Evolutionary conservation across 2,797 vertebrate genomes (phyloP).

Genomic region (Loris lydekkerianus): DNA sequence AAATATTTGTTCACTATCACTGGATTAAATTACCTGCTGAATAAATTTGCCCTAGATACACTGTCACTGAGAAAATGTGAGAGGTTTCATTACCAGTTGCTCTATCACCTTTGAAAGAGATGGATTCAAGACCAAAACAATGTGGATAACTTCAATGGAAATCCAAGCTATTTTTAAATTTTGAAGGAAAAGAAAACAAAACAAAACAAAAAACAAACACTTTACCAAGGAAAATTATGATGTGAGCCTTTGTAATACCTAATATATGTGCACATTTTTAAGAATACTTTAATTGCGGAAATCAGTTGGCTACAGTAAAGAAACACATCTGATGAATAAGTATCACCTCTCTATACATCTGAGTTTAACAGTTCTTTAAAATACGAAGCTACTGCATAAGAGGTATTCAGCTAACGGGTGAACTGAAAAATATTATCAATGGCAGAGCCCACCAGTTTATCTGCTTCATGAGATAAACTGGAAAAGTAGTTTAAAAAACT

Average conservation of each 20-base stretch:
- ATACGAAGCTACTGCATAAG: neutral
- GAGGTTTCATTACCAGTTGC: neutral
- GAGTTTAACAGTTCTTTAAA: neutral
- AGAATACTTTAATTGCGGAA: neutral
- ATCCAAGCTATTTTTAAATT: slow-evolving; percentile 1
- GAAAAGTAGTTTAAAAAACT: neutral
- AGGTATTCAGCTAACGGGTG: neutral
- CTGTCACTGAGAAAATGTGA: neutral
- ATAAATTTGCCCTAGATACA: neutral
- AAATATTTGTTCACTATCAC: neutral
- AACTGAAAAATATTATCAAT: neutral
- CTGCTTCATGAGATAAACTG: neutral
- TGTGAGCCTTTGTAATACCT: neutral
- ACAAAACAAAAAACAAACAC: neutral
- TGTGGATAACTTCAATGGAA: neutral
- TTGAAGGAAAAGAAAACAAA: neutral
- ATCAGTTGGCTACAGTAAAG: neutral
- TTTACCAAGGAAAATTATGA: neutral
- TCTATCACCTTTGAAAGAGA: neutral
- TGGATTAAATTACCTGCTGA: neutral
- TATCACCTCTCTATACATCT: neutral
- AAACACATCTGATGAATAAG: neutral
- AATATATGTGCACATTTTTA: neutral
- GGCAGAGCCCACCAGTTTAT: neutral
- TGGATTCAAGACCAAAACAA: neutral